Evolutionary conservation across 2,797 vertebrate species (phyloP).

Genomic region (Falco berigora): DNA sequence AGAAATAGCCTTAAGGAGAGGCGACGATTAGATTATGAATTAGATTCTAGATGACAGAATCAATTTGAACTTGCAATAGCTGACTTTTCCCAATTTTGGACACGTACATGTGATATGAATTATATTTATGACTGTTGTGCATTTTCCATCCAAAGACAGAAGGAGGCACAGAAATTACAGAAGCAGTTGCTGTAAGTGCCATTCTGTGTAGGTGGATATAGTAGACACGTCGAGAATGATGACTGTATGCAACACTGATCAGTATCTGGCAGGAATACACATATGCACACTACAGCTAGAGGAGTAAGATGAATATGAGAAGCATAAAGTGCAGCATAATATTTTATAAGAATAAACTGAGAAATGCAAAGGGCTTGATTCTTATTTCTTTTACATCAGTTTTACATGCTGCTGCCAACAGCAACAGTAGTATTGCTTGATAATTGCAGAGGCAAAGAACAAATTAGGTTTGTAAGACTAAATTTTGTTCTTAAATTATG

Average conservation of each 20-base stretch:
- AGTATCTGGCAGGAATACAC: neutral
- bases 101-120: neutral
- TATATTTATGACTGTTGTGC: slow-evolving; percentile 36
- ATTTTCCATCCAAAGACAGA: slow-evolving; percentile 29
- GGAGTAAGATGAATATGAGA: neutral
- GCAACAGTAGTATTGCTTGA: neutral
- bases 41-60: slow-evolving; percentile 44
- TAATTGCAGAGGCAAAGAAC: neutral
- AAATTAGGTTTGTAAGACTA: neutral
- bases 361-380: neutral
- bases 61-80: slow-evolving; percentile 16
- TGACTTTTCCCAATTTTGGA: slow-evolving; percentile 36
- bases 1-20: slow-evolving; percentile 54
- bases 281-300: neutral
- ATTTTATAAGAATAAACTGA: neutral
- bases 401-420: neutral
- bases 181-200: neutral
- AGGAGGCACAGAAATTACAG: slow-evolving; percentile 36
- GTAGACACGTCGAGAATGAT: neutral
- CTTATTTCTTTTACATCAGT: neutral
- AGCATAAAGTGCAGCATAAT: neutral
- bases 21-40: slow-evolving; percentile 23
- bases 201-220: neutral
- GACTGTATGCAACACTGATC: neutral
- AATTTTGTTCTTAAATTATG: neutral